Evolutionary conservation across 2,797 vertebrate genomes (phyloP).

Genomic region (Acanthiza pusilla): DNA sequence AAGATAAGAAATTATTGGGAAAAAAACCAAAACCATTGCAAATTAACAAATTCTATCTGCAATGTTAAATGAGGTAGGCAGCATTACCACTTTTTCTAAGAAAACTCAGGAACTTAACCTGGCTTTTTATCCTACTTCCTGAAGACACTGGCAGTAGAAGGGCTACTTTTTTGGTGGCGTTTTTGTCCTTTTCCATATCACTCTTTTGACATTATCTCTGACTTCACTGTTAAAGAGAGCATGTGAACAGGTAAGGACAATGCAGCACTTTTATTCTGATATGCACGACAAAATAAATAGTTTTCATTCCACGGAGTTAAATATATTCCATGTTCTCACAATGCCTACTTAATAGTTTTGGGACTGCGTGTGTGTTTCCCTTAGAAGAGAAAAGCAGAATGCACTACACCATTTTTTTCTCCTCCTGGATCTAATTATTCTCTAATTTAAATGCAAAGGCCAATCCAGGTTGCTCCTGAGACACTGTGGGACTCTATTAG

Average conservation of each 20-base stretch:
- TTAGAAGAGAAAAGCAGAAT: conserved; percentile 41
- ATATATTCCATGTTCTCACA: conserved; percentile 28
- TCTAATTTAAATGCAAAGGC: conserved; percentile 75
- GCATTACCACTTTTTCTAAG: not conserved
- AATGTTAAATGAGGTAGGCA: not conserved
- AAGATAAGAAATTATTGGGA: not conserved
- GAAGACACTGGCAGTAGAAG: not conserved
- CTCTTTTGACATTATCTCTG: not conserved
- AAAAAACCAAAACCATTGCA: not conserved
- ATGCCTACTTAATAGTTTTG: conserved; percentile 42
- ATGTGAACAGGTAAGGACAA: not conserved
- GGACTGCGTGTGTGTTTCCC: conserved; percentile 2
- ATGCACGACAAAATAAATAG: not conserved
- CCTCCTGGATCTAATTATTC: conserved; percentile 70
- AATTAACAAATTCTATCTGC: not conserved
- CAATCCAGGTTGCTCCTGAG: conserved; percentile 60
- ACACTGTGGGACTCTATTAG: conserved; percentile 57
- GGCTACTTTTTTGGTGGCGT: not conserved
- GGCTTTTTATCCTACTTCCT: not conserved
- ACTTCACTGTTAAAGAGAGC: not conserved
- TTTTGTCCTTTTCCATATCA: not conserved
- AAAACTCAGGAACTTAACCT: not conserved
- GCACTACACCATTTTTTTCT: conserved; percentile 7
- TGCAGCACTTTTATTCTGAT: not conserved
- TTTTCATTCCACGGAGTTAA: not conserved